These are phyloP conservation scores for Lasioglossum baleicum DNA, from an alignment of 1,140 invertebrate genomes.

Conservation along the genomic window DNA sequence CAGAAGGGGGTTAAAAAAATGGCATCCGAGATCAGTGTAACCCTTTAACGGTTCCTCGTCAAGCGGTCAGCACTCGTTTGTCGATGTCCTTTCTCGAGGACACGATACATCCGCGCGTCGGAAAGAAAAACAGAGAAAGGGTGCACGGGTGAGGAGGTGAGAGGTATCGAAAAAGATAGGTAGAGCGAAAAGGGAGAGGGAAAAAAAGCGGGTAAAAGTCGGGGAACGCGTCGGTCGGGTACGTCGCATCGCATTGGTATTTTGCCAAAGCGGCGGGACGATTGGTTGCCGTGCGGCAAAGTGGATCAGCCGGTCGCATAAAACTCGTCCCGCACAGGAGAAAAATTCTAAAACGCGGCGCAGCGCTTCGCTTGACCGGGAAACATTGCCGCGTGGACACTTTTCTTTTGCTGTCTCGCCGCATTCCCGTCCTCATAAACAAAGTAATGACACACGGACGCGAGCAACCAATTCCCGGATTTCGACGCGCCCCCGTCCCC, in stretches of 20 bases:
- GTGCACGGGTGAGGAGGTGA: too few relatives aligned
- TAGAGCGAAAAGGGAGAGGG: too few relatives aligned
- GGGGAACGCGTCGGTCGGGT: slow-evolving; percentile 1
- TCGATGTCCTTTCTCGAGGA: too few relatives aligned
- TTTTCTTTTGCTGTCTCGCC: slow-evolving; percentile 70
- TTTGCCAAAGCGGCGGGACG: slow-evolving; percentile 55
- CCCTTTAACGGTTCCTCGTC: too few relatives aligned
- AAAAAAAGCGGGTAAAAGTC: background rate
- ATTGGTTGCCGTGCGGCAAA: slow-evolving; percentile 60
- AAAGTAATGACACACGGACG: slow-evolving; percentile 69
- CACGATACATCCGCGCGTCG: too few relatives aligned
- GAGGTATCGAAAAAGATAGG: too few relatives aligned
- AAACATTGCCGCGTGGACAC: slow-evolving; percentile 64
- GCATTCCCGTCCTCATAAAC: slow-evolving; percentile 71
- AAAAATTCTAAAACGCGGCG: slow-evolving; percentile 53
- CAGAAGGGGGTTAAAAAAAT: too few relatives aligned
- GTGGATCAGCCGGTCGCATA: slow-evolving; percentile 60
- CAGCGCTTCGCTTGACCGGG: slow-evolving; percentile 48
- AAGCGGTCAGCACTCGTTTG: too few relatives aligned
- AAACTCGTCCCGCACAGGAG: slow-evolving; percentile 46
- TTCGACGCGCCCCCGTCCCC: slow-evolving; percentile 35
- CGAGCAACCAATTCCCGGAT: slow-evolving; percentile 65
- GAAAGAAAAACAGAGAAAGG: too few relatives aligned
- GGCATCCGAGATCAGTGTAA: too few relatives aligned
- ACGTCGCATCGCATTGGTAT: slow-evolving; percentile 56